Conservation (phyloP, 2,888 invertebrate genomes). For the Cartodere bifasciata region DNA sequence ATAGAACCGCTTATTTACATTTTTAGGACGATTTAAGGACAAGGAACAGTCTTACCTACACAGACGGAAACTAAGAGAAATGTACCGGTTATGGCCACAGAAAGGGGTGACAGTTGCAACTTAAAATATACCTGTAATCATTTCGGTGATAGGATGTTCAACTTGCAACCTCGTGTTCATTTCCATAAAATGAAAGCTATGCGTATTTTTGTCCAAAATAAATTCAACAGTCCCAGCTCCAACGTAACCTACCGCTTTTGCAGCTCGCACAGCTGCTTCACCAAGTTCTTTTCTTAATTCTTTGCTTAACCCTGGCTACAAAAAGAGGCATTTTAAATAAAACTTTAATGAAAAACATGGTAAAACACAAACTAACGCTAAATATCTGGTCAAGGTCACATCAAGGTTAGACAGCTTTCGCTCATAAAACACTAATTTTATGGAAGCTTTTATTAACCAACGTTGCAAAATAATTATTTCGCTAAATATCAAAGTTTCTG, state of each 20-base stretch:
- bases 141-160: slow-evolving; percentile 95
- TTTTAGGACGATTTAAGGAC: too few species aligned
- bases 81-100: too few species aligned
- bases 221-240: slow-evolving; percentile 99
- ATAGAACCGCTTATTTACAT: too few species aligned
- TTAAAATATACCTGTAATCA: slow-evolving; percentile 64
- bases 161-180: slow-evolving; percentile 97
- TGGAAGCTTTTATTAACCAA: too few species aligned
- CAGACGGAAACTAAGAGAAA: too few species aligned
- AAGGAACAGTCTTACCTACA: too few species aligned
- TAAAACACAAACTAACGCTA: background rate
- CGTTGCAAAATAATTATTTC: too few species aligned
- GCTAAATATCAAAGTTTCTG: too few species aligned
- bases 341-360: slow-evolving; percentile 3
- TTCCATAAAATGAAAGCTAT: slow-evolving; percentile 98
- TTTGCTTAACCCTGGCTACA: slow-evolving; percentile 70
- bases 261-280: slow-evolving; percentile 84
- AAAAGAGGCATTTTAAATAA: slow-evolving; percentile 7
- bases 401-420: slow-evolving; percentile 5
- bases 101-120: too few species aligned
- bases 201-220: slow-evolving; percentile 73
- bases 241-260: slow-evolving; percentile 89
- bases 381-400: background rate
- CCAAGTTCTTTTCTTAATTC: slow-evolving; percentile 68
- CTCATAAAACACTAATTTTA: too few species aligned